phyloP scores from a whole-genome alignment of 2,797 vertebrate species.

The Hippopotamyrus pictus region DNA sequence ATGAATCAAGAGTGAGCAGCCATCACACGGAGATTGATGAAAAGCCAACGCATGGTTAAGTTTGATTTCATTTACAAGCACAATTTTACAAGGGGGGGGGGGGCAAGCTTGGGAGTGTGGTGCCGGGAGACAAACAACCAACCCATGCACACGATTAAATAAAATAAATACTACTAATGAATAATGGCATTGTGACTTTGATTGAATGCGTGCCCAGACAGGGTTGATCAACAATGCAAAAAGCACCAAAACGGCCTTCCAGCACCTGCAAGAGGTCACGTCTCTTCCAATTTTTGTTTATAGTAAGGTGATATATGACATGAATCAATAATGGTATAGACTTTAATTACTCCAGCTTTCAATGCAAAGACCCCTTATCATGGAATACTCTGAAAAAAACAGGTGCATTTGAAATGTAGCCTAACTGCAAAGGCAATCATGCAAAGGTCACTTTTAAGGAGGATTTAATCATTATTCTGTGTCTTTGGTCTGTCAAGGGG shows the following conservation, averaged over 20 bases:
- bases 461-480: constrained; percentile 31
- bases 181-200: constrained; percentile 42
- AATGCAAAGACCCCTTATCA: constrained; percentile 24
- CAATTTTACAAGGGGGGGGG: constrained; percentile 41
- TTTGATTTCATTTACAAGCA: constrained; percentile 51
- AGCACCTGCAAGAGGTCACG: constrained; percentile 36
- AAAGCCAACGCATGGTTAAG: constrained; percentile 54
- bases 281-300: constrained; percentile 36
- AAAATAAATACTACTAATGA: constrained; percentile 50
- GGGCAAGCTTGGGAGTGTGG: constrained; percentile 30
- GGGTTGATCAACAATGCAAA: constrained; percentile 44
- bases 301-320: constrained; percentile 36
- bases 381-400: not conserved
- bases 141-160: constrained; percentile 40
- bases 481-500: constrained; percentile 21
- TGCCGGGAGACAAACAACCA: constrained; percentile 44
- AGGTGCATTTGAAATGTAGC: constrained; percentile 20
- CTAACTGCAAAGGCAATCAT: constrained; percentile 35
- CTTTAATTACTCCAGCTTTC: constrained; percentile 35
- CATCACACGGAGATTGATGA: constrained; percentile 55
- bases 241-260: constrained; percentile 26
- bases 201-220: constrained; percentile 31
- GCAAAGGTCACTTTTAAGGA: constrained; percentile 33
- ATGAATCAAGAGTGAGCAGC: constrained; percentile 56
- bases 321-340: constrained; percentile 37